Evolutionary conservation across 2,888 invertebrate genomes (phyloP).

Genomic region (Xanthorhoe spadicearia): DNA sequence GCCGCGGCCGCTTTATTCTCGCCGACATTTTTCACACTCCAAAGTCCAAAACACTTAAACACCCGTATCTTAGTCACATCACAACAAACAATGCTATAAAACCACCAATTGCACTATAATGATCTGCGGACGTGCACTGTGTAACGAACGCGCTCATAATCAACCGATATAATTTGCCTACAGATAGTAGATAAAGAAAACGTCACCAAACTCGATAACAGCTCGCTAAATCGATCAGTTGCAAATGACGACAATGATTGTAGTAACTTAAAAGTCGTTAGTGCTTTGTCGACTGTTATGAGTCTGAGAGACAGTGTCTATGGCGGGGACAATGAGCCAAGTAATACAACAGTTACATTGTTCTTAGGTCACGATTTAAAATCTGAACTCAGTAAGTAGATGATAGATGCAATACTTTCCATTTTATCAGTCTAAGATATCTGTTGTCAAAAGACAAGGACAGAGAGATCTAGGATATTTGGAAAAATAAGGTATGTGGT

Average conservation of each 20-base stretch:
- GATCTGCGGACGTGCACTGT: slow-evolving; percentile 71
- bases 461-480: slow-evolving; percentile 9
- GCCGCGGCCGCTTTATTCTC: slow-evolving; percentile 66
- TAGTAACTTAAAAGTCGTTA: slow-evolving; percentile 39
- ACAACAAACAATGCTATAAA: slow-evolving; percentile 54
- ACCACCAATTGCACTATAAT: slow-evolving; percentile 54
- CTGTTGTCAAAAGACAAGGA: background rate
- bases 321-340: slow-evolving; percentile 36
- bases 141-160: slow-evolving; percentile 64
- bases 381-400: slow-evolving; percentile 10
- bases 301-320: slow-evolving; percentile 24
- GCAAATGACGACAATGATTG: slow-evolving; percentile 49
- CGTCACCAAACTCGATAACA: slow-evolving; percentile 76
- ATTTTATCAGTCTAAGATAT: slow-evolving; percentile 17
- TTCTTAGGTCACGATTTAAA: slow-evolving; percentile 24
- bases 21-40: slow-evolving; percentile 64
- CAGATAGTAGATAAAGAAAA: slow-evolving; percentile 71
- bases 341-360: slow-evolving; percentile 25
- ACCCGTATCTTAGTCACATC: slow-evolving; percentile 54
- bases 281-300: slow-evolving; percentile 30
- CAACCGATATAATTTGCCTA: slow-evolving; percentile 65
- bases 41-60: slow-evolving; percentile 40
- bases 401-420: slow-evolving; percentile 9
- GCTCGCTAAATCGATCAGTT: slow-evolving; percentile 49
- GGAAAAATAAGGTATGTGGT: slow-evolving; percentile 14